Evolutionary conservation across 2,888 invertebrate genomes (phyloP), one percentile per base, ranked within the genome.

Genomic region (Drosophila siamana): DNA sequence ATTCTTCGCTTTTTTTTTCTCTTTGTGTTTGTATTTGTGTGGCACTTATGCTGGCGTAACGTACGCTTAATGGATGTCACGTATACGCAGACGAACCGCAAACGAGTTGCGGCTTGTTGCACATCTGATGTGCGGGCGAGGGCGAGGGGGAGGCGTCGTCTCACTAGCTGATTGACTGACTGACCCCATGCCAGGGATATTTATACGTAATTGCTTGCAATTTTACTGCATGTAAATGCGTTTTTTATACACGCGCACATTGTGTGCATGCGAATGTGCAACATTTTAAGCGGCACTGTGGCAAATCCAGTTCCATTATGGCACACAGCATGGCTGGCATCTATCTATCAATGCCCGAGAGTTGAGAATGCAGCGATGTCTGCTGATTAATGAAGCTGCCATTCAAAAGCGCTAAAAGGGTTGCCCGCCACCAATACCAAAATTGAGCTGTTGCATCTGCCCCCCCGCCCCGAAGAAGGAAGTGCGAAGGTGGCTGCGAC

Each of bases 331-430:
- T 26, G 19, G 60, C 50, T n/a, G n/a, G n/a, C n/a, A n/a, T n/a
- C n/a, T n/a, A 40, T 57, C 46, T 57, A 48, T 50, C 44, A 46
- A 46, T 50, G 73, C 43, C 47, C 36, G 52, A 55, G 28, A 36
- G n/a, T 15, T 44, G 61, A 26, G 54, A 44, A 48, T 80, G 60
- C 66, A 50, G 57, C 50, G 63, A 65, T 61, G 67, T 74, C 66
- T 80, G 66, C 72, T 60, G 74, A 85, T 89, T 89, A 89, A 85
- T 85, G 89, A 85, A 89, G 80, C 89, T 82, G 86, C 73, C 89
- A 85, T 85, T 89, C 86, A 89, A 70, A 72, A 67, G 41, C 46
- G 59, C 50, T 56, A 68, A 59, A 74, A 68, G 54, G 43, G 56
- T 61, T 64, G 46, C 55, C 61, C 62, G 65, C 59, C 51, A 69